These are phyloP conservation scores for Megalopta genalis DNA, from an alignment of 1,140 invertebrate genomes.

Conservation along the genomic window DNA sequence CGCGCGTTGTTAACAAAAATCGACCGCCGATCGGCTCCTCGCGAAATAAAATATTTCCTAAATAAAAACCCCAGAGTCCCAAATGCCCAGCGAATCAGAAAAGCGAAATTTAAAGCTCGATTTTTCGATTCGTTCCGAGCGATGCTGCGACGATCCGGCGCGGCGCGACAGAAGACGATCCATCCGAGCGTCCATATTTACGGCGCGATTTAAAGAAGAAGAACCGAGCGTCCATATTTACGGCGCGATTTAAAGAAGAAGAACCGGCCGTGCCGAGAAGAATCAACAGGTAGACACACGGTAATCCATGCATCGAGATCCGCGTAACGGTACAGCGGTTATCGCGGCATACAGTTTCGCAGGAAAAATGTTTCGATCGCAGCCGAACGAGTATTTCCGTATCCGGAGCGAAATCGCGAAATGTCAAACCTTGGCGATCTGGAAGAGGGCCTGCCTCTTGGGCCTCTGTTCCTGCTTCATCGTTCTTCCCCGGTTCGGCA, in stretches of 20 bases:
- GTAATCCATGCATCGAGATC: too few relatives aligned
- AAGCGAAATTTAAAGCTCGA: too few relatives aligned
- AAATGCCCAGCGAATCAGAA: too few relatives aligned
- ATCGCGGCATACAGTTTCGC: conserved; percentile 36
- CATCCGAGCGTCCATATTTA: background rate
- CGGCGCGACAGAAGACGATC: too few relatives aligned
- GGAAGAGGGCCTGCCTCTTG: conserved; percentile 80
- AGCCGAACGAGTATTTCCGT: too few relatives aligned
- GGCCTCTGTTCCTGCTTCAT: conserved; percentile 78
- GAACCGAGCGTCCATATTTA: background rate
- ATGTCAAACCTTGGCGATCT: conserved; percentile 81
- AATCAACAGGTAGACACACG: conserved; percentile 54
- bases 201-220: conserved; percentile 37
- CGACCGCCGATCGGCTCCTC: too few relatives aligned
- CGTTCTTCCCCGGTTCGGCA: conserved; percentile 16
- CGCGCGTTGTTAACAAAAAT: too few relatives aligned
- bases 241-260: conserved; percentile 36
- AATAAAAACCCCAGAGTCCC: too few relatives aligned
- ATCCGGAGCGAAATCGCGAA: background rate
- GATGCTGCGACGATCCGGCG: background rate
- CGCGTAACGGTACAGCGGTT: conserved; percentile 53
- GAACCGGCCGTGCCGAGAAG: background rate
- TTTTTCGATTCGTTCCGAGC: too few relatives aligned
- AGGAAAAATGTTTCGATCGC: background rate
- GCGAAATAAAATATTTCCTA: too few relatives aligned